These are phyloP conservation scores for Rhagoletis zephyria DNA, from an alignment of 1,140 invertebrate species.

Conservation along the genomic window DNA sequence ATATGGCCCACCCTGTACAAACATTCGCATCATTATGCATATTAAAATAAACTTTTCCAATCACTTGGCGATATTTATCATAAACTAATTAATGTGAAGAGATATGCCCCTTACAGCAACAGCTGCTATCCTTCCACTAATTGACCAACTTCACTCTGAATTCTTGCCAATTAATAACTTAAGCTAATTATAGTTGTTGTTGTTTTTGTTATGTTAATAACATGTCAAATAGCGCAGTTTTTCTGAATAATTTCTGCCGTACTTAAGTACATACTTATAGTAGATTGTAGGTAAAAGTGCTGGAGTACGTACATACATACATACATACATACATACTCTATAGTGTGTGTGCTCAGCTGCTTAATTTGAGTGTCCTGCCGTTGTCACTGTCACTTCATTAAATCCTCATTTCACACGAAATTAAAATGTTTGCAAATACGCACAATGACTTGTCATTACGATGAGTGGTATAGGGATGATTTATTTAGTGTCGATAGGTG, in stretches of 20 bases:
- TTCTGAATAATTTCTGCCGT: neutral
- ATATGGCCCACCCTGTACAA: too few species aligned
- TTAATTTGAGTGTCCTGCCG: neutral
- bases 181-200: neutral
- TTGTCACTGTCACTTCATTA: constrained; percentile 18
- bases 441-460: neutral
- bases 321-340: too few species aligned
- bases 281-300: neutral
- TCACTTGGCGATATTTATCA: too few species aligned
- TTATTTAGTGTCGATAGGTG: neutral
- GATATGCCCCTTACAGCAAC: too few species aligned
- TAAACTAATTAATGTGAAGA: too few species aligned
- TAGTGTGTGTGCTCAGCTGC: neutral
- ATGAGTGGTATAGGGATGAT: neutral
- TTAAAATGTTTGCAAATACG: neutral
- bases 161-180: neutral
- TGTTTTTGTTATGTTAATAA: constrained; percentile 24
- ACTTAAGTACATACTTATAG: too few species aligned
- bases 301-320: neutral
- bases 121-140: too few species aligned
- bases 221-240: neutral
- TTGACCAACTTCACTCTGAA: too few species aligned
- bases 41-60: too few species aligned
- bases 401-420: constrained; percentile 1
- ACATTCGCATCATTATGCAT: too few species aligned